Base-by-base conservation (phyloP, 1,140 invertebrate species). In the Drosophila funebris region DNA sequence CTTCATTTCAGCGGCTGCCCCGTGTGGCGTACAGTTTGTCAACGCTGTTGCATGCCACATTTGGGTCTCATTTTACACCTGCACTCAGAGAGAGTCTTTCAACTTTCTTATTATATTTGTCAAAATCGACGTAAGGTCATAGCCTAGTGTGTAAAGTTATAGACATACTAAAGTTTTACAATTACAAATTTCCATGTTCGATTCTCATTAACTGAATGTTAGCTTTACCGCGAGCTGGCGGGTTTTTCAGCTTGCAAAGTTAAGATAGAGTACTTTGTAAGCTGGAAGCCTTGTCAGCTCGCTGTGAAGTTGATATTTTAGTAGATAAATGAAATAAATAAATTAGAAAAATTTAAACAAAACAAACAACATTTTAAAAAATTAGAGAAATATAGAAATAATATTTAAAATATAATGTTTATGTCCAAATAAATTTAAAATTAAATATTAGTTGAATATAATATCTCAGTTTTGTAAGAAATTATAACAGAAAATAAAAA, bases 1-100 rank as follows among this genome's bases (percentile, higher is more conserved):
- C 24, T 22, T 44, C 8, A 8, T 8, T 20, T 16, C n/a, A 16
- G 31, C 16, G 14, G 56, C 7, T 61, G 58, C 33, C 58, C 58
- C 58, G 31, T 39, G 44, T 50, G 58, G 58, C 58, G 44, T 61
- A 48, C 68, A 57, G 68, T 71, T 66, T 71, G 68, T 71, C 68
- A 71, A 66, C 43, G 52, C 46, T 27, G 50, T 56, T 71, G 60
- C 60, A 57, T 56, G 68, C 68, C 60, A 48, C 61, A 24, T 64
- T 71, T 56, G 50, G 41, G 41, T 39, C 6, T 31, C 31, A 37
- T 57, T 66, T 71, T 33, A 54, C 50, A 71, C 31, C 33, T 39
- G 60, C 7, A 27, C 16, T 1, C 0, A 0, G 8, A 31, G 41
- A 33, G 48, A n/a, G 48, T 11, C 27, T 11, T 52, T 11, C 14